A percentile compares a stretch with the other conserved stretches of the same genome.
Evolutionary conservation across 2,797 vertebrate species (phyloP).

Genomic region (Chiloscyllium punctatum): DNA sequence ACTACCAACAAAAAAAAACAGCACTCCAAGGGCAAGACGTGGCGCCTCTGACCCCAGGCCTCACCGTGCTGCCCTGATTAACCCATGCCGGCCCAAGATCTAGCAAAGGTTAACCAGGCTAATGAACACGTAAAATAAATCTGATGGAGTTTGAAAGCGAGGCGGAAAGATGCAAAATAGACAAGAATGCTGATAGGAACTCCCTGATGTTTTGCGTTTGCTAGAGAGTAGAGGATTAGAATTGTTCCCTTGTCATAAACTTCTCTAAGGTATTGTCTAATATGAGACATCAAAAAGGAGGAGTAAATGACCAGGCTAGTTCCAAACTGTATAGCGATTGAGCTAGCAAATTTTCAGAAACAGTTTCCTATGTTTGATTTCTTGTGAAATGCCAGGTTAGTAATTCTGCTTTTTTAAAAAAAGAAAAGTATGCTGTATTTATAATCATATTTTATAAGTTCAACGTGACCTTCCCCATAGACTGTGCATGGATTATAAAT

Average conservation of each 20-base stretch:
- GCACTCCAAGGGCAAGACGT: slow-evolving; percentile 47
- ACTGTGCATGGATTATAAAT: background rate
- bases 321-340: background rate
- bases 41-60: slow-evolving; percentile 67
- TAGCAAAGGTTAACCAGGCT: slow-evolving; percentile 73
- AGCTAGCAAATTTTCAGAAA: background rate
- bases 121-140: slow-evolving; percentile 61
- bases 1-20: background rate
- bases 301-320: background rate
- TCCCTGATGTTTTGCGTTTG: background rate
- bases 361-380: background rate
- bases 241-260: background rate
- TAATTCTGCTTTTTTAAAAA: background rate
- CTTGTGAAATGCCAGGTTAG: background rate
- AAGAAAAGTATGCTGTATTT: background rate
- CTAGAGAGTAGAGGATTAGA: background rate
- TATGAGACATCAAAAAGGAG: background rate
- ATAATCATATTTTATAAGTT: background rate
- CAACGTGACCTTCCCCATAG: background rate
- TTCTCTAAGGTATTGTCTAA: background rate
- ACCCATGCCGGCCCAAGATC: slow-evolving; percentile 66
- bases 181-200: slow-evolving; percentile 43
- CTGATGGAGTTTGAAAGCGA: slow-evolving; percentile 57
- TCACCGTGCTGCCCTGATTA: slow-evolving; percentile 73
- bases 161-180: slow-evolving; percentile 46